Evolutionary conservation across 2,797 vertebrate species (phyloP), one percentile per base, ranked within the genome.

Genomic region (Echeneis naucrates): DNA sequence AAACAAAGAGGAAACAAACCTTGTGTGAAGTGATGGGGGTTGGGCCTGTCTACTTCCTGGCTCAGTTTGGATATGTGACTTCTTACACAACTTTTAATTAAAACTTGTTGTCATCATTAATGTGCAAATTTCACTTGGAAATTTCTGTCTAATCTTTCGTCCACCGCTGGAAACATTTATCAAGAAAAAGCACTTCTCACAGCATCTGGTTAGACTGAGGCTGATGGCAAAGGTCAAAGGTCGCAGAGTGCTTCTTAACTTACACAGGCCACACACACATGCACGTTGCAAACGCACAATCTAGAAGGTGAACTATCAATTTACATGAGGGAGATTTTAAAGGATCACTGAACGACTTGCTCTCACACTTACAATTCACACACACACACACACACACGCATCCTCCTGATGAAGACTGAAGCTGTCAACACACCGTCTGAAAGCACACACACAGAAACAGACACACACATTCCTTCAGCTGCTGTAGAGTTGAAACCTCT

Each of bases 301-400:
- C 35, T 66, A 68, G 72, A 67, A 68, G 45, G 67, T 65, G 65
- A 9, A 64, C 83, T 88, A 86, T 84, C 81, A 82, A 71, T 88
- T 86, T 86, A 84, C 82, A 84, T 60, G 71, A 76, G 76, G 64
- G 71, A 75, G 82, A 79, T 78, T 83, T 86, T 83, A 74, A 86
- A 80, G 81, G 81, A 81, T 84, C 83, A 81, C 63, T 86, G 84
- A 66, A 62, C 56, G 4, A 82, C 83, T 83, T 78, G 65, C 78
- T 76, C 83, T 82, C 66, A 78, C 83, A 86, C 78, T 74, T 68
- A 80, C n/a, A 77, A 77, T 69, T 66, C 58, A 68, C 64, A 66
- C 68, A 68, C 52, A 62, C 70, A 59, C 53, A 82, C 47, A 77
- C 77, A 78, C 75, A 79, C 65, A 69, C 69, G 65, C 42, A 48